A percentile compares a stretch with the other conserved stretches of the same genome.
These are phyloP conservation scores for Platyrinchus mystaceus DNA, from an alignment of 2,797 vertebrate species.

Conservation along the genomic window DNA sequence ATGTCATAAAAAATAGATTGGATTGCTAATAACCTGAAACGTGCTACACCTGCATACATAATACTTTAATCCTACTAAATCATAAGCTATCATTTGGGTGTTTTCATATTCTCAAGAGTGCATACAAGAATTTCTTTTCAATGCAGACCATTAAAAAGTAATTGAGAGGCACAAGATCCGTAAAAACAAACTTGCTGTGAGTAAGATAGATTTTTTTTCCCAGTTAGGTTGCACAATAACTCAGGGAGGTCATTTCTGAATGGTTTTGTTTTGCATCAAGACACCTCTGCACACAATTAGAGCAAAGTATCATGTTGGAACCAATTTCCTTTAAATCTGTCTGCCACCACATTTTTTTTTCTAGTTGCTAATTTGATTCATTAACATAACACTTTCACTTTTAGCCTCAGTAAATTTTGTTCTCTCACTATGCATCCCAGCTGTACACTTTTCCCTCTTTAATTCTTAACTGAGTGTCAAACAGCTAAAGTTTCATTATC, in stretches of 20 bases:
- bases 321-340: slow-evolving; percentile 2
- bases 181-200: slow-evolving; percentile 67
- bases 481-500: accelerated
- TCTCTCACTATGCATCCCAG: neutral
- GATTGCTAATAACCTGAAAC: slow-evolving; percentile 73
- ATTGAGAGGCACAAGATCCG: slow-evolving; percentile 57
- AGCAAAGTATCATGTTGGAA: neutral
- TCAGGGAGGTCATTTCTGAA: neutral
- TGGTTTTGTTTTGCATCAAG: neutral
- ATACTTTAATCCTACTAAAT: slow-evolving; percentile 67
- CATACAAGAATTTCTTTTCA: slow-evolving; percentile 63
- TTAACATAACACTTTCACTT: neutral
- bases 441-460: neutral
- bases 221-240: neutral
- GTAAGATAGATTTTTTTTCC: neutral
- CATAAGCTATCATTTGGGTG: slow-evolving; percentile 68
- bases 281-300: neutral
- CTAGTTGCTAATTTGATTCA: neutral
- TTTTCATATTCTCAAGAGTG: slow-evolving; percentile 59
- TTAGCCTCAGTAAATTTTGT: neutral
- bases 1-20: slow-evolving; percentile 73
- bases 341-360: neutral
- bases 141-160: slow-evolving; percentile 66
- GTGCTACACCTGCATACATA: slow-evolving; percentile 68
- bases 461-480: neutral